These are phyloP conservation scores for Alviniconcha strummeri DNA, from an alignment of 2,888 invertebrate species.

Conservation along the genomic window DNA sequence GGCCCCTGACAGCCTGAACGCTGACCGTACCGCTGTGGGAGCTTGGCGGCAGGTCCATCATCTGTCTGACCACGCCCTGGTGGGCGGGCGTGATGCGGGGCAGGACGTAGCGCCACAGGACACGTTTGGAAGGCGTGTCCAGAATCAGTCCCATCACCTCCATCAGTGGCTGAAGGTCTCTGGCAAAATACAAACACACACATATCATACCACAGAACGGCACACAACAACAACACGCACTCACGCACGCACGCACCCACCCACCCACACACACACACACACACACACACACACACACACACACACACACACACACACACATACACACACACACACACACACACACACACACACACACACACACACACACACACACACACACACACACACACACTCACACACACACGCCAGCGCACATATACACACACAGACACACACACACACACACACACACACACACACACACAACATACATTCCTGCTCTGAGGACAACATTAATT, in stretches of 20 bases:
- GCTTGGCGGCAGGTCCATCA: constrained; percentile 44
- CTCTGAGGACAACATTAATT: too few species aligned
- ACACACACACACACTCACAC: too few species aligned
- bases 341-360: not conserved
- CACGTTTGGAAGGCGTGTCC: constrained; percentile 71
- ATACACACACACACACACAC: not conserved
- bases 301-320: constrained; percentile 1
- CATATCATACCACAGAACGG: too few species aligned
- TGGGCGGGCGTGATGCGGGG: constrained; percentile 64
- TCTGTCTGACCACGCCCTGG: constrained; percentile 56
- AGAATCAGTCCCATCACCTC: constrained; percentile 66
- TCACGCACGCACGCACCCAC: not conserved
- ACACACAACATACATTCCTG: too few species aligned
- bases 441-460: too few species aligned
- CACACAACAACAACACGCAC: not conserved
- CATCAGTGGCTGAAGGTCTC: constrained; percentile 33
- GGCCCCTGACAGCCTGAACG: too few species aligned
- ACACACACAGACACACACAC: too few species aligned
- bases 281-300: not conserved
- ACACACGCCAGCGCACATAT: too few species aligned
- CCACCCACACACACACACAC: not conserved
- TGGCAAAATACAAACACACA: constrained; percentile 4
- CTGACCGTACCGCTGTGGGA: too few species aligned
- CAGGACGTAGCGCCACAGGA: constrained; percentile 69
- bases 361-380: too few species aligned